phyloP scores from a whole-genome alignment of 1,140 invertebrate genomes.

The Brachionus paranguensis region DNA sequence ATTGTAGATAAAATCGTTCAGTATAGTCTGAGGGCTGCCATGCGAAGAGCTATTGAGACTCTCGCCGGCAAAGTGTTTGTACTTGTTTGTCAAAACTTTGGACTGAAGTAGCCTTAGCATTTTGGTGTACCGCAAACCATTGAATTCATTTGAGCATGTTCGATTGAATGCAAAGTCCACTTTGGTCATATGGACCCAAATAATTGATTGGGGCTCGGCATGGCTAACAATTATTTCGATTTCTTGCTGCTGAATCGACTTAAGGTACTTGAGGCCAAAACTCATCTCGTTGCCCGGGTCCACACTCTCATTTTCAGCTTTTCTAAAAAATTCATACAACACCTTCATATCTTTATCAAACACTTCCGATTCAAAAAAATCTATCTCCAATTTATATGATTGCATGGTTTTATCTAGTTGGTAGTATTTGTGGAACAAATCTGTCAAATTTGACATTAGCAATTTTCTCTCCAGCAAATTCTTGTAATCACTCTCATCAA shows the following conservation, averaged over 20 bases:
- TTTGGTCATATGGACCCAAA: conserved; percentile 23
- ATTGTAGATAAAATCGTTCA: conserved; percentile 21
- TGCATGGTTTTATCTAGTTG: neutral
- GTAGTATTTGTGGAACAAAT: conserved; percentile 39
- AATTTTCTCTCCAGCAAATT: neutral
- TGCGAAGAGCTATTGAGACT: neutral
- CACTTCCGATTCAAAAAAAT: neutral
- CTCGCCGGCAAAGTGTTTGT: neutral
- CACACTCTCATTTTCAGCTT: neutral
- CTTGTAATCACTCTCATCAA: neutral
- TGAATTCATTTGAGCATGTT: neutral
- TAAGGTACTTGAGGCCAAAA: conserved; percentile 19
- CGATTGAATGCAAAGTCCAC: neutral
- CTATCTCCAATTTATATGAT: neutral
- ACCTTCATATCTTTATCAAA: neutral
- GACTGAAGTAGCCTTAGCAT: neutral
- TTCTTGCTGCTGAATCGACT: conserved; percentile 31
- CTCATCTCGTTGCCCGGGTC: neutral
- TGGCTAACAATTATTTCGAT: conserved; percentile 19
- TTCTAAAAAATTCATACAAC: neutral
- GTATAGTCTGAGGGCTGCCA: neutral
- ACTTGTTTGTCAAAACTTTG: conserved; percentile 30
- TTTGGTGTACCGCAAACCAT: neutral
- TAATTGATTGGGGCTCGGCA: conserved; percentile 6
- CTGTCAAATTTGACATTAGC: neutral